A percentile compares a stretch with the other conserved stretches of the same genome.
Conservation (phyloP, 2,113 vertebrate species). For the Coregonus clupeaformis region DNA sequence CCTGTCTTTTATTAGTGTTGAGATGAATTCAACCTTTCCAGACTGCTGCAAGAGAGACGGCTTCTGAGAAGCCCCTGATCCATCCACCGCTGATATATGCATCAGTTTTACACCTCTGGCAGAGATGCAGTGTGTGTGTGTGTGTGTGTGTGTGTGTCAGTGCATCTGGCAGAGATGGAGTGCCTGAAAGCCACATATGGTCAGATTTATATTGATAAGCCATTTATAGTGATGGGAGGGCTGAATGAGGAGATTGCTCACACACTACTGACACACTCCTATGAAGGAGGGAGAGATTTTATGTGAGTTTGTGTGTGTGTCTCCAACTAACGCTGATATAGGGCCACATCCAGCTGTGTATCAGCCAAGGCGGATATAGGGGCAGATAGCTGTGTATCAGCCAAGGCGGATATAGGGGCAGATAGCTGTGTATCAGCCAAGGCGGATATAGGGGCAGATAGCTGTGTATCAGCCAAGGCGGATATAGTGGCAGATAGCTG, state of each 20-base stretch:
- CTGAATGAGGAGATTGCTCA: neutral
- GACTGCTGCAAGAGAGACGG: slow-evolving; percentile 36
- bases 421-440: no score
- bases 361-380: no score
- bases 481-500: no score
- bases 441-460: no score
- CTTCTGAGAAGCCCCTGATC: slow-evolving; percentile 37
- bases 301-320: slow-evolving; percentile 6
- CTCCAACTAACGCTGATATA: neutral
- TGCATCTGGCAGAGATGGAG: slow-evolving; percentile 36
- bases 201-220: slow-evolving; percentile 56
- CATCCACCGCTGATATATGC: slow-evolving; percentile 59
- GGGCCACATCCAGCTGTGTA: neutral
- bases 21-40: slow-evolving; percentile 44
- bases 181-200: slow-evolving; percentile 46
- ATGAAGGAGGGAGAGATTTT: neutral
- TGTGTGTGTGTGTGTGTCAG: slow-evolving; percentile 5
- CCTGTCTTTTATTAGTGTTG: slow-evolving; percentile 66
- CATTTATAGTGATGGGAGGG: slow-evolving; percentile 25
- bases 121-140: slow-evolving; percentile 12
- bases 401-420: no score
- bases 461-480: no score
- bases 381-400: no score
- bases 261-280: slow-evolving; percentile 4
- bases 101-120: slow-evolving; percentile 52